Conservation (phyloP, 2,888 invertebrate species). For the Hyppa rectilinea region DNA sequence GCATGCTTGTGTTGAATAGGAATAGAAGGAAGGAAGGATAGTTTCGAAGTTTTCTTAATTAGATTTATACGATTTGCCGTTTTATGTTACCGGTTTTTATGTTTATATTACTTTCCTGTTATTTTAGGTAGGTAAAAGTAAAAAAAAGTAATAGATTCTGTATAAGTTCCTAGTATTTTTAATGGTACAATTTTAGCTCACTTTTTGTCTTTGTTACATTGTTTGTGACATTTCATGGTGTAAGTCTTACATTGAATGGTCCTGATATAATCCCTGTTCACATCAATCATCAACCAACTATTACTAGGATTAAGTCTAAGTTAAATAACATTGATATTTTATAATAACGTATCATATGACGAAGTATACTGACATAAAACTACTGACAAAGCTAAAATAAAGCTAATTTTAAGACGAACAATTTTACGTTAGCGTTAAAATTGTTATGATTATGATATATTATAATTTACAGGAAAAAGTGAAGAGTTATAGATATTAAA, state of each 20-base stretch:
- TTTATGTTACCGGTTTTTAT: no score
- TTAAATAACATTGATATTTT: conserved; percentile 6
- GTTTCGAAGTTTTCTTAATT: not conserved
- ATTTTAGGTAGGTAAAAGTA: not conserved
- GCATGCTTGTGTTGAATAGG: not conserved
- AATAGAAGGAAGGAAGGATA: not conserved
- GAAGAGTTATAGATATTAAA: not conserved
- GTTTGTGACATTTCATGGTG: not conserved
- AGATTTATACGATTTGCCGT: not conserved
- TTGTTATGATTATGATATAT: not conserved
- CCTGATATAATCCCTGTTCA: not conserved
- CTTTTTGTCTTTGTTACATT: not conserved
- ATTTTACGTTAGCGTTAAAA: no score
- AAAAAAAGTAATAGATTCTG: conserved; percentile 2
- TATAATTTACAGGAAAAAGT: not conserved
- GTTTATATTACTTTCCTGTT: not conserved
- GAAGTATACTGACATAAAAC: not conserved
- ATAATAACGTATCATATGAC: not conserved
- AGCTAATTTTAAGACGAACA: not conserved
- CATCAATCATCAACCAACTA: not conserved
- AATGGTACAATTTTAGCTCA: conserved; percentile 1
- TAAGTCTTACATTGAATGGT: not conserved
- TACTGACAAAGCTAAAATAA: not conserved
- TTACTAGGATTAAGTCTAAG: conserved; percentile 6
- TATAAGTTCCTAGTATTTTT: conserved; percentile 14